Base-by-base conservation (phyloP, 2,113 vertebrate species). In the Corynorhinus townsendii region DNA sequence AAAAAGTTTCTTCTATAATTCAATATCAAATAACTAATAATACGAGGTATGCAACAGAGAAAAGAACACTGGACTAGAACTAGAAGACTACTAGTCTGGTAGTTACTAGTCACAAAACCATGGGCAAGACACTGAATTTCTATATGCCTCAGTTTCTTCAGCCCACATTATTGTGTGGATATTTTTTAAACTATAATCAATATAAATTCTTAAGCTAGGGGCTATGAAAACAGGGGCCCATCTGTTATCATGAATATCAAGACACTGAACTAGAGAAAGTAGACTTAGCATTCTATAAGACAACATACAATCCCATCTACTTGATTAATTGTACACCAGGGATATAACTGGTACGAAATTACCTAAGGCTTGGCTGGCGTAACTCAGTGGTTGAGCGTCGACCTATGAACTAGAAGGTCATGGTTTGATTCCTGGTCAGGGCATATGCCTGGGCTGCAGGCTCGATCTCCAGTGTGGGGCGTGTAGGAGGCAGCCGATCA, bases 161-260 rank as follows among this genome's bases (percentile, higher is more conserved):
- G 56, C 30, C 8, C 7, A 86, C 4, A 52, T 62, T 64, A 71
- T 28, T 85, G 19, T 94, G 47, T 66, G 17, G 52, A 66, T 72
- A 93, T 40, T 91, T 26, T 92, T 52, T 86, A 93, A 94, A 86
- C 45, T 72, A 68, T 93, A 91, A 88, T 28, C 79, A 89, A 86
- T 73, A 91, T 47, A 90, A 86, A 89, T 75, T 96, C 35, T 93
- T 86, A 76, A 49, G 64, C 71, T 90, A 90, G 73, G 47, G 38
- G 35, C 40, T 77, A 66, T 45, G 40, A 86, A 82, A 91, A 89
- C 12, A 62, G 12, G 30, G 28, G 26, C 40, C 56, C 91, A 76
- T 68, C 30, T 52, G 35, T 20, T 90, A 84, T 47, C 38, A 76
- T 71, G 85, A 93, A 85, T 40, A 62, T 77, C 47, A 90, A 90